These are phyloP conservation scores for Zingel zingel DNA, from an alignment of 2,113 vertebrate genomes.

Conservation along the genomic window DNA sequence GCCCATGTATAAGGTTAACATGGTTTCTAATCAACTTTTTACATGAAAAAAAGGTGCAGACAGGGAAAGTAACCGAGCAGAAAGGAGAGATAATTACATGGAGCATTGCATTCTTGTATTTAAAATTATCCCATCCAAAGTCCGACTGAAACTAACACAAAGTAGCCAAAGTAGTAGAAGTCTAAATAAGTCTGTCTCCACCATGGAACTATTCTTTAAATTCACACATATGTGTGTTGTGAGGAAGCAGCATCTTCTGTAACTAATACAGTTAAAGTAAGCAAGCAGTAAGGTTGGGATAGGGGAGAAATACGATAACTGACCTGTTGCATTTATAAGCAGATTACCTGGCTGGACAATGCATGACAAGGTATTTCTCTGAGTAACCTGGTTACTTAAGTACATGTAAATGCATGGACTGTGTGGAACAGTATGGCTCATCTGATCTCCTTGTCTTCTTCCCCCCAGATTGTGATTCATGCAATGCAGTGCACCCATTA, in stretches of 20 bases:
- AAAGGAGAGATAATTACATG: neutral
- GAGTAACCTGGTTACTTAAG: neutral
- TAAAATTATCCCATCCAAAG: neutral
- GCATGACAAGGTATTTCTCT: no score
- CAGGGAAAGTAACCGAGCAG: neutral
- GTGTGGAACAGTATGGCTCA: neutral
- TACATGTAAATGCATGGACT: neutral
- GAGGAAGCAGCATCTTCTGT: neutral
- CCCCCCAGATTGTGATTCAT: conserved; percentile 94
- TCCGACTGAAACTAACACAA: neutral
- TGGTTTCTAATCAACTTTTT: neutral
- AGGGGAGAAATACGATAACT: neutral
- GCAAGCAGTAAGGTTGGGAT: neutral
- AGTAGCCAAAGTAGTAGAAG: neutral
- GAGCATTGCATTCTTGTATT: neutral
- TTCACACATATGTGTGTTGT: neutral
- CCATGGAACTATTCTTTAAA: neutral
- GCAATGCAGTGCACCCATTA: conserved; percentile 98
- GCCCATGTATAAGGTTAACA: neutral
- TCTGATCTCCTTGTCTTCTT: conserved; percentile 18
- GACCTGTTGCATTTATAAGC: neutral
- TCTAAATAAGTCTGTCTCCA: neutral
- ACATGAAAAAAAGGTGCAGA: neutral
- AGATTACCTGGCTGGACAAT: neutral
- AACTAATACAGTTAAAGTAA: neutral